Evolutionary conservation across 2,888 invertebrate genomes (phyloP).

Genomic region (Leptinotarsa tumamoca): DNA sequence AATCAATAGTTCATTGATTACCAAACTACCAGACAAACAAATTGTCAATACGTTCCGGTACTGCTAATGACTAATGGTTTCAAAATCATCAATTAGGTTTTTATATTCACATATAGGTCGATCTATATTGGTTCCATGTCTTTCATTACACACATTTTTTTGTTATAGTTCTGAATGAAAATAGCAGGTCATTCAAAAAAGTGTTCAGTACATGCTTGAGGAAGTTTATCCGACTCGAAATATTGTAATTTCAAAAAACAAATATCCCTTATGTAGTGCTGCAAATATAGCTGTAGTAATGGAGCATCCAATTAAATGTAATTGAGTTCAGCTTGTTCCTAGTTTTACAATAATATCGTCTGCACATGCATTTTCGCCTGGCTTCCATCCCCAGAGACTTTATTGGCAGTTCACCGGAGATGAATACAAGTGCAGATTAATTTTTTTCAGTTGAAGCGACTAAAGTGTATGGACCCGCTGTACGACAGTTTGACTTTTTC

Average conservation of each 20-base stretch:
- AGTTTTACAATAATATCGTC: constrained; percentile 35
- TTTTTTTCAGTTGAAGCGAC: background rate
- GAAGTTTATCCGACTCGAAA: background rate
- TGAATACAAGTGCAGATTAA: constrained; percentile 16
- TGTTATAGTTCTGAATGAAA: too few species aligned
- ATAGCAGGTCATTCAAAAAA: too few species aligned
- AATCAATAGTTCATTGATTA: too few species aligned
- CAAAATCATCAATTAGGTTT: too few species aligned
- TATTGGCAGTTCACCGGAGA: constrained; percentile 28
- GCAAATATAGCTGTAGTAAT: constrained; percentile 23
- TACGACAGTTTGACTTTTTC: background rate
- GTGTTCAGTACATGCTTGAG: background rate
- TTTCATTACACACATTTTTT: too few species aligned
- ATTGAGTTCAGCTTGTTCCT: constrained; percentile 39
- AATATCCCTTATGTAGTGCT: constrained; percentile 22
- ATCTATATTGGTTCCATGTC: too few species aligned
- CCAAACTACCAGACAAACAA: too few species aligned
- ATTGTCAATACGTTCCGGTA: too few species aligned
- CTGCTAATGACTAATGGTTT: too few species aligned
- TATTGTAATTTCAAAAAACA: background rate
- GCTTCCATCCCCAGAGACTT: constrained; percentile 29
- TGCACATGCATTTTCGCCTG: constrained; percentile 38
- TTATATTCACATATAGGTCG: too few species aligned
- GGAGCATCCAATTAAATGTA: constrained; percentile 40
- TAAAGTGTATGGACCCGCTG: background rate